phyloP scores from a whole-genome alignment of 2,113 vertebrate species.

The Natator depressus region DNA sequence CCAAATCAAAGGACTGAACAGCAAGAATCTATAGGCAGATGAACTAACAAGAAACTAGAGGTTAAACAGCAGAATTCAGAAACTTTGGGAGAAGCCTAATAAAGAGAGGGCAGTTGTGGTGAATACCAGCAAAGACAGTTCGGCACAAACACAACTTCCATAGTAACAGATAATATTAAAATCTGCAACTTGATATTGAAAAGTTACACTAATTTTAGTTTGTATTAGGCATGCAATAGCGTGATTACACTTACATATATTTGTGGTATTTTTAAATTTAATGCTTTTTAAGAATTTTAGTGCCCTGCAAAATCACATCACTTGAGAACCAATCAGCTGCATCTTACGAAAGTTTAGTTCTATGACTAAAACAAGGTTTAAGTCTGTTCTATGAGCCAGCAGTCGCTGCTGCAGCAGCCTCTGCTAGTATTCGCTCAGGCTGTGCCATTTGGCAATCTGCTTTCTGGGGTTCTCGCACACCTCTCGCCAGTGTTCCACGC shows the following conservation, averaged over 20 bases:
- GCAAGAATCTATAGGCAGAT: conserved; percentile 40
- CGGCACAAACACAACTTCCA: conserved; percentile 82
- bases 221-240: conserved; percentile 89
- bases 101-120: conserved; percentile 71
- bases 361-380: conserved; percentile 75
- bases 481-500: conserved; percentile 90
- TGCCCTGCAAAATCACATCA: conserved; percentile 74
- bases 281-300: conserved; percentile 64
- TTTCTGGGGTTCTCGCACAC: conserved; percentile 90
- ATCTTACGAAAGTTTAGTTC: conserved; percentile 71
- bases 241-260: conserved; percentile 84
- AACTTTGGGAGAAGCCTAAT: conserved; percentile 73
- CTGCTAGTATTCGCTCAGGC: conserved; percentile 85
- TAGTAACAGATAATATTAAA: conserved; percentile 77
- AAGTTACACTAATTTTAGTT: conserved; percentile 78
- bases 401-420: not conserved
- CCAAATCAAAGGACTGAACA: conserved; percentile 46
- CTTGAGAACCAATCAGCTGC: conserved; percentile 71
- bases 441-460: conserved; percentile 95
- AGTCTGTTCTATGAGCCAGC: conserved; percentile 34
- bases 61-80: conserved; percentile 66
- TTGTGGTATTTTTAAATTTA: conserved; percentile 44
- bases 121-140: conserved; percentile 80
- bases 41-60: conserved; percentile 52
- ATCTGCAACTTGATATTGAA: conserved; percentile 73